Evolutionary conservation across 2,797 vertebrate genomes (phyloP).

Genomic region (Setipinna tenuifilis): DNA sequence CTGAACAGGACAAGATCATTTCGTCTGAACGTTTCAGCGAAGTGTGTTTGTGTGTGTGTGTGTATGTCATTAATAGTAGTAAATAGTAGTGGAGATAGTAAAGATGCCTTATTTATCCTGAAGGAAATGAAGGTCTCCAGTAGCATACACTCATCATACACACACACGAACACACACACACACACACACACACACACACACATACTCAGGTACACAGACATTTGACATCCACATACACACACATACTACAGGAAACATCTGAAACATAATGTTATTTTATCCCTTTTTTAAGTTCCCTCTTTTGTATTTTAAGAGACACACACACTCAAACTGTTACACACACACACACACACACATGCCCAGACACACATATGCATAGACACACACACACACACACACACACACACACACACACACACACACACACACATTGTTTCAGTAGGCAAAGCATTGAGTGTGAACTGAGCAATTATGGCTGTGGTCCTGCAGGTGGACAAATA

Average conservation of each 20-base stretch:
- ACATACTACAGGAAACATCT: background rate
- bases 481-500: background rate
- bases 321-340: background rate
- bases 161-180: background rate
- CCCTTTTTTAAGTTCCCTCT: no score
- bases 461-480: background rate
- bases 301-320: no score
- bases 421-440: background rate
- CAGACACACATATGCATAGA: background rate
- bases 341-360: conserved; percentile 1
- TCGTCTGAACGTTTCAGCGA: no score
- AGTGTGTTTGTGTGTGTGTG: no score
- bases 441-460: background rate
- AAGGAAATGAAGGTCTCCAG: no score
- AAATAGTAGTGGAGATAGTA: no score
- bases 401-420: conserved; percentile 8
- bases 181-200: background rate
- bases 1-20: no score
- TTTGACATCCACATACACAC: background rate
- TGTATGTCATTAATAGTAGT: no score
- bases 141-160: no score
- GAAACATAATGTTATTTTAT: no score
- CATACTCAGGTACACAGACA: background rate
- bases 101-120: no score
- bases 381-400: conserved; percentile 12